Evolutionary conservation across 2,113 vertebrate genomes (phyloP), one percentile per base, ranked within the genome.

Genomic region (Paralichthys olivaceus): DNA sequence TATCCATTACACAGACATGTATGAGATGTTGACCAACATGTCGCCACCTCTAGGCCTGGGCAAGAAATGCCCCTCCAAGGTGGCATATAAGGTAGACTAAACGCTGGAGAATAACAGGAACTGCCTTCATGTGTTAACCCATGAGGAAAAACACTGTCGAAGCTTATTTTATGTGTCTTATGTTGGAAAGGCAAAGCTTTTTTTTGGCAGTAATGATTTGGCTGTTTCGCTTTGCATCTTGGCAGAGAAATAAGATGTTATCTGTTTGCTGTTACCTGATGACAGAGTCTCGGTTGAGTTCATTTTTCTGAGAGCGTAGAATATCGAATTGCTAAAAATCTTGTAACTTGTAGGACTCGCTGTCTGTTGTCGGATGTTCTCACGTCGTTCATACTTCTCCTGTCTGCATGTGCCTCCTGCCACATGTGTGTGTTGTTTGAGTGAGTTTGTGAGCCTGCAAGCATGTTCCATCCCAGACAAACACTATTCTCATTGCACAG

Each of bases 1-100:
- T 94, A 99, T 99, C 96, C 97, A 99, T 98, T 99, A 99, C 95
- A 99, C 96, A 96, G 97, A 99, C 95, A 99, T 99, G 98, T 99
- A 99, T 96, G 97, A 99, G 96, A 98, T 99, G 98, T 96, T 99
- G 97, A 99, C 97, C 94, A 96, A 98, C 96, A 99, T 99, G 98
- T 99, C 98, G 90, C 98, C 98, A 90, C 98, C 98, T 87, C 97
- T 99, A 95, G 98, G 98, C 96, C 97, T 99, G 94, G 98, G 98
- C 94, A 99, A 97, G 96, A 98, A 98, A 98, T 99, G 98, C 95
- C 98, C 98, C 92, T 97, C 97, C 96, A 99, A 99, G 94, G 93
- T 99, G 94, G 98, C 98, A 85, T 99, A 99, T 96, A 99, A 99
- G 98, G 98, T 99, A 99, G 89, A 90, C 66, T 37, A 12, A 84